phyloP scores from a whole-genome alignment of 2,113 vertebrate species.

The Silurus asotus region DNA sequence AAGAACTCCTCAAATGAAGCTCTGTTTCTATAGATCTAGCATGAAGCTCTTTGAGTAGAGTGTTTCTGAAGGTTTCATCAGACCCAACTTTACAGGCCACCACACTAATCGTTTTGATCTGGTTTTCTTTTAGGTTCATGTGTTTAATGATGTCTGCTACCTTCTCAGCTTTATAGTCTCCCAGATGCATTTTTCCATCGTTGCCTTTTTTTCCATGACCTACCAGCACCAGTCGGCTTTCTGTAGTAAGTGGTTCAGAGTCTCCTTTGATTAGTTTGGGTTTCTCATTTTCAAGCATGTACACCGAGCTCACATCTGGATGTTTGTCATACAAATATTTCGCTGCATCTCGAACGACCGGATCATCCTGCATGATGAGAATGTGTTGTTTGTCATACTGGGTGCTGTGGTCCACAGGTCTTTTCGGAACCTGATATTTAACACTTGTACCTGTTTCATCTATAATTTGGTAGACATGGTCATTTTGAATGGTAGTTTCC shows the following conservation, averaged over 20 bases:
- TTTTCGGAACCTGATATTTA: slow-evolving; percentile 27
- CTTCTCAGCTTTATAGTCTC: neutral
- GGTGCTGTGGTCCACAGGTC: slow-evolving; percentile 40
- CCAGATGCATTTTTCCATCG: slow-evolving; percentile 42
- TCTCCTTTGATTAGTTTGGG: slow-evolving; percentile 48
- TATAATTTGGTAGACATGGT: slow-evolving; percentile 48
- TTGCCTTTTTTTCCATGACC: slow-evolving; percentile 32
- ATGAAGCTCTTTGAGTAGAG: slow-evolving; percentile 43
- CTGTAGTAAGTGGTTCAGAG: slow-evolving; percentile 42
- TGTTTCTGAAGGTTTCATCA: slow-evolving; percentile 20
- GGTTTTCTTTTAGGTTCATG: slow-evolving; percentile 11
- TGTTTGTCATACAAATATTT: slow-evolving; percentile 46
- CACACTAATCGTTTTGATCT: slow-evolving; percentile 58
- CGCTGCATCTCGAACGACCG: slow-evolving; percentile 34
- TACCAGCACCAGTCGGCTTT: slow-evolving; percentile 58
- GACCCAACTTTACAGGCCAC: slow-evolving; percentile 54
- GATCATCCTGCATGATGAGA: slow-evolving; percentile 46
- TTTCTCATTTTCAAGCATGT: slow-evolving; percentile 45
- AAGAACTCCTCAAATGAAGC: slow-evolving; percentile 42
- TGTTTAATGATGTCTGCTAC: slow-evolving; percentile 22
- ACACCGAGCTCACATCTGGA: slow-evolving; percentile 45
- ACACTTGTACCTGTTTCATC: neutral
- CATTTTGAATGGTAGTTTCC: slow-evolving; percentile 43
- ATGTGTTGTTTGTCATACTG: slow-evolving; percentile 61
- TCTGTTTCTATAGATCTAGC: slow-evolving; percentile 44